phyloP scores from a whole-genome alignment of 2,113 vertebrate genomes.

The Chionodraco myersi region DNA sequence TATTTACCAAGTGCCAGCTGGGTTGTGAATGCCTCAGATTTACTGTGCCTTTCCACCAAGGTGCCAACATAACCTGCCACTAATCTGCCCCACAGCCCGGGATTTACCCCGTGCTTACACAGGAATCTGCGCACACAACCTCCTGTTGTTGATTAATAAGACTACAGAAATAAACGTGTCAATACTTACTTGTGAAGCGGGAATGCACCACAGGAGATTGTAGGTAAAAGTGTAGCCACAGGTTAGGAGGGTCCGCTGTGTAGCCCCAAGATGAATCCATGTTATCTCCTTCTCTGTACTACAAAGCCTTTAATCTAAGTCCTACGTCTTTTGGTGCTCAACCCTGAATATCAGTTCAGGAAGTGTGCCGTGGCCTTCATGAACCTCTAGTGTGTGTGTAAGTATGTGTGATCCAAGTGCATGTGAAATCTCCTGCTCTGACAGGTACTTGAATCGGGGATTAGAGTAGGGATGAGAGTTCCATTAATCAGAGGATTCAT shows the following conservation, averaged over 20 bases:
- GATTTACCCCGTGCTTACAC: constrained; percentile 46
- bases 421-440: constrained; percentile 75
- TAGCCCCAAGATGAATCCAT: not conserved
- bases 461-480: constrained; percentile 70
- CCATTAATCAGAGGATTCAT: constrained; percentile 71
- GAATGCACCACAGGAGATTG: not conserved
- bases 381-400: not conserved
- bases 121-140: constrained; percentile 4
- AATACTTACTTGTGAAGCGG: constrained; percentile 2
- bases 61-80: constrained; percentile 58
- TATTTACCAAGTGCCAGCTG: constrained; percentile 58
- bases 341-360: constrained; percentile 1
- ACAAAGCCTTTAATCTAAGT: constrained; percentile 63
- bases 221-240: not conserved
- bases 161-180: constrained; percentile 26
- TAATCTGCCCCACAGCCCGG: constrained; percentile 51
- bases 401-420: constrained; percentile 31
- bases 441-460: constrained; percentile 78
- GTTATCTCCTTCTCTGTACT: constrained; percentile 7
- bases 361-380: constrained; percentile 25
- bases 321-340: constrained; percentile 17
- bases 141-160: not conserved
- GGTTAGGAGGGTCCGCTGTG: constrained; percentile 2
- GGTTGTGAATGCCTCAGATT: constrained; percentile 50
- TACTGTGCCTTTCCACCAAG: constrained; percentile 45